phyloP scores from a whole-genome alignment of 2,888 invertebrate species.

The Acleris sparsana region DNA sequence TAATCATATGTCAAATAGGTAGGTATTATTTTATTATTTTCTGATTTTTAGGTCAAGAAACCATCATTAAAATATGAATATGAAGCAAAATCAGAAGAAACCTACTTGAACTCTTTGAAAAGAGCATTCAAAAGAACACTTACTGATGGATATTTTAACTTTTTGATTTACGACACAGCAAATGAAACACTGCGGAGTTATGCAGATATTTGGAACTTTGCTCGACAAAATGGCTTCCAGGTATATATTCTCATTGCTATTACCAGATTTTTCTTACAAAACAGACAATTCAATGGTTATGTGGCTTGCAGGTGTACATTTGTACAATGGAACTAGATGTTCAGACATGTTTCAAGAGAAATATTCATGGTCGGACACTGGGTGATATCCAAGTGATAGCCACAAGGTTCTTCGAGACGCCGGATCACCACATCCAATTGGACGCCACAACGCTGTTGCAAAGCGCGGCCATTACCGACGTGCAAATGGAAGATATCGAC shows the following conservation, averaged over 20 bases:
- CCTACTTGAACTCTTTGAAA: slow-evolving; percentile 91
- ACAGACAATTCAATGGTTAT: slow-evolving; percentile 11
- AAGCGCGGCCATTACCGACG: slow-evolving; percentile 91
- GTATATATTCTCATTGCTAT: slow-evolving; percentile 67
- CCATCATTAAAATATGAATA: slow-evolving; percentile 94
- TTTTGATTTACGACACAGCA: slow-evolving; percentile 96
- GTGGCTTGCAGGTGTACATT: slow-evolving; percentile 90
- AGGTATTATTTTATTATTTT: slow-evolving; percentile 46
- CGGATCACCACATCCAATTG: slow-evolving; percentile 90
- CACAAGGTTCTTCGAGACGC: slow-evolving; percentile 90
- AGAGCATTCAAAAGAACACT: slow-evolving; percentile 96
- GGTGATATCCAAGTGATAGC: slow-evolving; percentile 90
- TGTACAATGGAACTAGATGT: slow-evolving; percentile 94
- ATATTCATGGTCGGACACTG: slow-evolving; percentile 91
- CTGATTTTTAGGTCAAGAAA: slow-evolving; percentile 66
- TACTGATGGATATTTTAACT: slow-evolving; percentile 94
- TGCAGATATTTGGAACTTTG: slow-evolving; percentile 94
- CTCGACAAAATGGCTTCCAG: slow-evolving; percentile 93
- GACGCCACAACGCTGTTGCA: slow-evolving; percentile 93
- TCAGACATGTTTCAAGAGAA: slow-evolving; percentile 90
- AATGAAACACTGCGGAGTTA: slow-evolving; percentile 92
- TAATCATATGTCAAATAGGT: too few relatives aligned
- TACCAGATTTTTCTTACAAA: slow-evolving; percentile 1
- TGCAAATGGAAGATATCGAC: slow-evolving; percentile 91
- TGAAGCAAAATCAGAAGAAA: slow-evolving; percentile 91